These are phyloP conservation scores for Eristalinus aeneus DNA, from an alignment of 2,888 invertebrate genomes.

Conservation along the genomic window DNA sequence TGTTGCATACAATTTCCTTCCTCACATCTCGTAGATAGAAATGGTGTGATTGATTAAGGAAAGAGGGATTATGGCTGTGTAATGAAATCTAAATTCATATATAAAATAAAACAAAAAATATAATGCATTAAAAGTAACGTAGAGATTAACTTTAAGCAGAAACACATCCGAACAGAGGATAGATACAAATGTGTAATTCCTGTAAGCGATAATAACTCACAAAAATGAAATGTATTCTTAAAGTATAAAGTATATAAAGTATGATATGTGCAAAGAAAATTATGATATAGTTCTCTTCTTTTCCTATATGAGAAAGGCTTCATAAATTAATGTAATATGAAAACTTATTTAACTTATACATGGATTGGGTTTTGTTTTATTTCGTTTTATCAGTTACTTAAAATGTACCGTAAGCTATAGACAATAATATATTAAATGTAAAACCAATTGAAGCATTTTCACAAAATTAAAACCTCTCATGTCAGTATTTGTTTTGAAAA, in stretches of 20 bases:
- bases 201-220: conserved; percentile 55
- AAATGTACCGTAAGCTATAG: conserved; percentile 20
- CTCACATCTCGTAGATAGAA: conserved; percentile 9
- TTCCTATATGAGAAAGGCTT: conserved; percentile 32
- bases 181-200: conserved; percentile 44
- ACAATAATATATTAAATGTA: conserved; percentile 39
- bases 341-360: conserved; percentile 7
- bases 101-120: background rate
- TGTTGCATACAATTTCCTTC: conserved; percentile 1
- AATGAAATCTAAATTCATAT: conserved; percentile 30
- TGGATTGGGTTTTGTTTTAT: conserved; percentile 8
- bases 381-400: background rate
- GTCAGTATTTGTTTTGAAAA: conserved; percentile 11
- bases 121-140: background rate
- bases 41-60: conserved; percentile 24
- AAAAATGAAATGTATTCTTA: background rate
- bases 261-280: background rate
- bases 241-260: conserved; percentile 12
- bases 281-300: background rate
- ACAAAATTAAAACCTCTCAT: background rate
- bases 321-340: conserved; percentile 16
- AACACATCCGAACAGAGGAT: conserved; percentile 16
- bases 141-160: background rate
- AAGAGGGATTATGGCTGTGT: conserved; percentile 62
- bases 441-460: conserved; percentile 20